phyloP scores from a whole-genome alignment of 2,888 invertebrate species.

The Pandemis heparana region DNA sequence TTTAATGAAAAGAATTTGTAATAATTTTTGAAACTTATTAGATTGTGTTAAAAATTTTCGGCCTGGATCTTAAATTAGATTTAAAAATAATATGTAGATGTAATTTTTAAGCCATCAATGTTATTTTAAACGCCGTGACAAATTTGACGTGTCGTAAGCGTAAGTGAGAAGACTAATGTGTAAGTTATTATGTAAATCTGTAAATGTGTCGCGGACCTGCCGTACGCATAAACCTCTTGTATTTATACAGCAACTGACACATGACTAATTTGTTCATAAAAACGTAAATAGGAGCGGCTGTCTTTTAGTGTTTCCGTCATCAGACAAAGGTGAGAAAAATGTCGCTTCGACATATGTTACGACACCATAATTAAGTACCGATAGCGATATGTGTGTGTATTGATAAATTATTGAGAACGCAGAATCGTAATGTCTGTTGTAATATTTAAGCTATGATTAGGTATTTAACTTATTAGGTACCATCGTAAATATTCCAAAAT shows the following conservation, averaged over 20 bases:
- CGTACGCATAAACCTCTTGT: constrained; percentile 30
- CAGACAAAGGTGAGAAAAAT: constrained; percentile 11
- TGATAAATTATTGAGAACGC: too few species aligned
- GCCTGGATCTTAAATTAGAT: neutral
- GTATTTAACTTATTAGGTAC: too few species aligned
- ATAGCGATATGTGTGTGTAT: neutral
- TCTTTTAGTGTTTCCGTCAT: constrained; percentile 13
- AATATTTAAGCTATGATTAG: too few species aligned
- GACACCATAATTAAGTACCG: neutral
- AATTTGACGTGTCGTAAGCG: constrained; percentile 18
- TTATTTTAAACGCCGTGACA: constrained; percentile 12
- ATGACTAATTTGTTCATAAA: constrained; percentile 30
- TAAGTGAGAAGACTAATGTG: constrained; percentile 6
- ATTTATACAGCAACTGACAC: constrained; percentile 37
- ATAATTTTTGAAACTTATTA: too few species aligned
- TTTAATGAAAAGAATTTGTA: too few species aligned
- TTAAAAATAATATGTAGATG: neutral
- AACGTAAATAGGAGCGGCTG: constrained; percentile 16
- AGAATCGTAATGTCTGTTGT: too few species aligned
- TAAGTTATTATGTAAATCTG: constrained; percentile 36
- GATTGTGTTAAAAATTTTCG: too few species aligned
- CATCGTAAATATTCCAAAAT: too few species aligned
- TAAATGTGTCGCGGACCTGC: constrained; percentile 30
- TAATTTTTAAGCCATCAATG: neutral
- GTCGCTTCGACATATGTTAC: neutral